A percentile compares a stretch with the other conserved stretches of the same genome.
Evolutionary conservation across 2,113 vertebrate species (phyloP).

Genomic region (Antechinus flavipes): DNA sequence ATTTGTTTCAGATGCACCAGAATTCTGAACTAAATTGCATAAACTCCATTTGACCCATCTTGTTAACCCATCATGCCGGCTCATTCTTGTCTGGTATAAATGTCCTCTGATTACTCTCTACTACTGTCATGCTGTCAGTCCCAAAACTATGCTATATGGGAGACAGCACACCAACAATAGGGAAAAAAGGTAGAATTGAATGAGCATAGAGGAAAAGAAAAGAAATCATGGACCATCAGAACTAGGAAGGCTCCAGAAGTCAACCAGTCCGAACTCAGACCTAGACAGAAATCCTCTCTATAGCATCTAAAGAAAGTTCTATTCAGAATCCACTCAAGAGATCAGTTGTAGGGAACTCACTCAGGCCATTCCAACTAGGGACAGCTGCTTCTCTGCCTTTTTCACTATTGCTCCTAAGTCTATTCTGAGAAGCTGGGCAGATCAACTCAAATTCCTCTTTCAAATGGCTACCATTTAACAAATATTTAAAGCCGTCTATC

Average conservation of each 20-base stretch:
- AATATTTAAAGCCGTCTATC: neutral
- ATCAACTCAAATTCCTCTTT: neutral
- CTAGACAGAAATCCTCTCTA: neutral
- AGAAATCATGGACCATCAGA: neutral
- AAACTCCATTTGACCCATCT: neutral
- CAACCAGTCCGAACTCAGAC: neutral
- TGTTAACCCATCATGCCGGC: neutral
- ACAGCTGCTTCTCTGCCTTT: neutral
- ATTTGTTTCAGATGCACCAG: neutral
- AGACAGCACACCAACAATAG: neutral
- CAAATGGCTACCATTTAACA: neutral
- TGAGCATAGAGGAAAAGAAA: neutral
- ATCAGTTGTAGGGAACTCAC: neutral
- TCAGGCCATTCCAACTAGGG: neutral
- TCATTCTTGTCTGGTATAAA: neutral
- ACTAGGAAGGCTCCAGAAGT: neutral
- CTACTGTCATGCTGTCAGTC: neutral
- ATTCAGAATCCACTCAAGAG: neutral
- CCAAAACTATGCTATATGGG: neutral
- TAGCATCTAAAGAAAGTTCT: neutral
- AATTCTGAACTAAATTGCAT: neutral
- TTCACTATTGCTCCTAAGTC: neutral
- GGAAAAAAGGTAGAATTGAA: neutral
- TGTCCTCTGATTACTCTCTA: neutral
- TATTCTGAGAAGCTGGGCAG: neutral